Conservation (phyloP, 1,140 invertebrate species). For the Drosophila lacteicornis region DNA sequence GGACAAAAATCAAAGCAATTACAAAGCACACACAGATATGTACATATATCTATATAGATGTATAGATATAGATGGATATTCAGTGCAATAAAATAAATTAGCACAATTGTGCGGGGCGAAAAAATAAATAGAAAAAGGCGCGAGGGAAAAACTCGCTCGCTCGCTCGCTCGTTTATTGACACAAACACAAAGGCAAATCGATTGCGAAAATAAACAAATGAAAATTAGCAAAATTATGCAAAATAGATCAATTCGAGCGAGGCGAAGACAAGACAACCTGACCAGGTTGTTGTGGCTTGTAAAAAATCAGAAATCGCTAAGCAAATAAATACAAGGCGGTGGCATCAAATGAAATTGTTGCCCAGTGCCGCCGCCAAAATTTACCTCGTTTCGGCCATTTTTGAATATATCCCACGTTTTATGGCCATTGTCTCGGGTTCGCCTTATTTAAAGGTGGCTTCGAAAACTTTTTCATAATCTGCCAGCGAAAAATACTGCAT, state of each 20-base stretch:
- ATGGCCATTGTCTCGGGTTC: constrained; percentile 25
- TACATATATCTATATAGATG: neutral
- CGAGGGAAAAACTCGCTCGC: constrained; percentile 32
- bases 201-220: constrained; percentile 75
- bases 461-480: constrained; percentile 79
- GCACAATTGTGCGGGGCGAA: constrained; percentile 60
- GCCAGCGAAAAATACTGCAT: constrained; percentile 30
- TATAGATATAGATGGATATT: constrained; percentile 2
- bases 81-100: constrained; percentile 81
- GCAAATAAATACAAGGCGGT: constrained; percentile 66
- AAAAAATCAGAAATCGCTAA: constrained; percentile 74
- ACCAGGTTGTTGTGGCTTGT: constrained; percentile 64
- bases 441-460: constrained; percentile 26
- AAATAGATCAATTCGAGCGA: constrained; percentile 49
- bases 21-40: constrained; percentile 35
- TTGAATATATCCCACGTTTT: constrained; percentile 35
- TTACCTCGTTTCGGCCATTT: constrained; percentile 62
- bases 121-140: constrained; percentile 47
- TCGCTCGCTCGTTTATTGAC: constrained; percentile 64
- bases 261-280: constrained; percentile 15
- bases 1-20: constrained; percentile 76
- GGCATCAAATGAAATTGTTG: constrained; percentile 31
- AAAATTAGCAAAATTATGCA: constrained; percentile 81
- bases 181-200: constrained; percentile 72
- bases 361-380: constrained; percentile 1